These are phyloP conservation scores for Halictus rubicundus DNA, from an alignment of 1,140 invertebrate species.

Conservation along the genomic window DNA sequence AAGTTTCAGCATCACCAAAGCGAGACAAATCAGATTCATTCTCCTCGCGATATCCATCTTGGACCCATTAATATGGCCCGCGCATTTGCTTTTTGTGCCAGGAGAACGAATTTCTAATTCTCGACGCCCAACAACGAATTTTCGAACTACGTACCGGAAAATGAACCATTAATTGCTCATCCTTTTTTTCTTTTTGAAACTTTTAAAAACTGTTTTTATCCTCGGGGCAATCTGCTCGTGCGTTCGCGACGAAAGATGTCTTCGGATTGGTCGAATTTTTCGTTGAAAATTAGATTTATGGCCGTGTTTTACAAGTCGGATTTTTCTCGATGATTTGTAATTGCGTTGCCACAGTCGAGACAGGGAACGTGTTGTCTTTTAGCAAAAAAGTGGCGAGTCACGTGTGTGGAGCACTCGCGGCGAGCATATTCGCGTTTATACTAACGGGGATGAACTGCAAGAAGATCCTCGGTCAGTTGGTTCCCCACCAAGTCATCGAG, in stretches of 20 bases:
- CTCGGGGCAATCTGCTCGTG: no score
- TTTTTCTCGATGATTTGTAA: no score
- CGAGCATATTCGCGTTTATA: constrained; percentile 46
- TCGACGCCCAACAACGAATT: background rate
- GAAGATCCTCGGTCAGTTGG: constrained; percentile 37
- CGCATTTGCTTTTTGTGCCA: background rate
- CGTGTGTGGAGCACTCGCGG: constrained; percentile 17
- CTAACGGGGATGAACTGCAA: constrained; percentile 55
- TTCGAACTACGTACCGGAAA: background rate
- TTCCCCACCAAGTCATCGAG: constrained; percentile 49
- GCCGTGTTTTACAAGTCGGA: no score
- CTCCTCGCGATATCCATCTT: constrained; percentile 14
- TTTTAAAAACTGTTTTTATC: no score
- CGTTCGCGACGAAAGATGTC: no score
- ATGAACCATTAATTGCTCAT: no score
- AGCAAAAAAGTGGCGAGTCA: background rate
- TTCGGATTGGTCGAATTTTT: no score
- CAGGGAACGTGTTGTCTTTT: no score
- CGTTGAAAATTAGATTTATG: no score
- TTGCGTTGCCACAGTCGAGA: no score
- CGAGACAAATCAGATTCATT: constrained; percentile 30
- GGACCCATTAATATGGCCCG: background rate
- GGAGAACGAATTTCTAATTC: background rate
- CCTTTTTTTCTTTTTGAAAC: no score
- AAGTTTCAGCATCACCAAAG: constrained; percentile 28